Evolutionary conservation across 1,140 invertebrate genomes (phyloP).

Genomic region (Drosophila varians): DNA sequence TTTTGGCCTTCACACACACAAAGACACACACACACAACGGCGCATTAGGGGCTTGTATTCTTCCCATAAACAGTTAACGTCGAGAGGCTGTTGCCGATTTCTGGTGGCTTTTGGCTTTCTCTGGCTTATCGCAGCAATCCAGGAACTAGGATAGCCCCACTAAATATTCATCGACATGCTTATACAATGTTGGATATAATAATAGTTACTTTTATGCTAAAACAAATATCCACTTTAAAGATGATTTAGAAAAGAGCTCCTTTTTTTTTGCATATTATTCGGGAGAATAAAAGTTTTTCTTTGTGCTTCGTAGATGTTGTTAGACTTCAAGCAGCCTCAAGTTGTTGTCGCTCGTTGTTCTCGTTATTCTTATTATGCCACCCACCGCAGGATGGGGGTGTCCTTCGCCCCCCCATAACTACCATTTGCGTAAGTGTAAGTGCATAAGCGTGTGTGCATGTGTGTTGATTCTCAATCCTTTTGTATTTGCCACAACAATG

Average conservation of each 20-base stretch:
- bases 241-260: too few species aligned
- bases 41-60: conserved; percentile 23
- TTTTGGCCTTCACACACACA: conserved; percentile 7
- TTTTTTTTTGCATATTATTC: background rate
- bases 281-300: background rate
- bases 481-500: conserved; percentile 72
- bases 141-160: conserved; percentile 19
- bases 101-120: conserved; percentile 38
- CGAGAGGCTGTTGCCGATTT: conserved; percentile 58
- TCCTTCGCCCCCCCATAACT: conserved; percentile 32
- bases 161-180: conserved; percentile 2
- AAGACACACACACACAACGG: background rate
- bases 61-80: conserved; percentile 77
- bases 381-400: conserved; percentile 19
- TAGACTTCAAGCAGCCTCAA: conserved; percentile 57
- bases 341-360: conserved; percentile 61
- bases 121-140: conserved; percentile 70
- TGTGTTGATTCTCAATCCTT: conserved; percentile 66
- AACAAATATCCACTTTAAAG: too few species aligned
- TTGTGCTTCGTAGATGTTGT: background rate
- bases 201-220: background rate
- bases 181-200: background rate
- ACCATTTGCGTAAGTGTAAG: conserved; percentile 52
- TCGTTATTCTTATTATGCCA: conserved; percentile 74
- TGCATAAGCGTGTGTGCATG: conserved; percentile 12